A percentile compares a stretch with the other conserved stretches of the same genome.
Conservation (phyloP, 2,113 vertebrate species). For the Gymnobelideus leadbeateri region DNA sequence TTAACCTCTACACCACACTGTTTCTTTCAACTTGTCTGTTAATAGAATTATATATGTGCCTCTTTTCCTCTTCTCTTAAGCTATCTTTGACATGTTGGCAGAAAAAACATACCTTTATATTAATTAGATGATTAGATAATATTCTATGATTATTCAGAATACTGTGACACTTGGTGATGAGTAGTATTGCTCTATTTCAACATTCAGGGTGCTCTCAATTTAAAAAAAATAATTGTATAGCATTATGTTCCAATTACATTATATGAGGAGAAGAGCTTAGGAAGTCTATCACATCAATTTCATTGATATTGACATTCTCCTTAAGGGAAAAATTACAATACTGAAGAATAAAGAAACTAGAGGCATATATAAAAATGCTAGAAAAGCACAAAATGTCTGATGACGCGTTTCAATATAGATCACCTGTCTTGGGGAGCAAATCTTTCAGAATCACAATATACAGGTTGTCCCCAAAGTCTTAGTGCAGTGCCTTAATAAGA, state of each 20-base stretch:
- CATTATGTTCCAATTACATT: not conserved
- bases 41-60: slow-evolving; percentile 26
- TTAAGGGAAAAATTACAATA: not conserved
- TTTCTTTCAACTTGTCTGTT: slow-evolving; percentile 22
- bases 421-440: not conserved
- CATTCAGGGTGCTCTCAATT: not conserved
- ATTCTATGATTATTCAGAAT: slow-evolving; percentile 30
- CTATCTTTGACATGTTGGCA: slow-evolving; percentile 17
- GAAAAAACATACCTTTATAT: slow-evolving; percentile 38
- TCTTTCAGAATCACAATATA: not conserved
- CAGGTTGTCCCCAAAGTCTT: not conserved
- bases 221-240: slow-evolving; percentile 2
- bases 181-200: slow-evolving; percentile 23
- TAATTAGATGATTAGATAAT: slow-evolving; percentile 41
- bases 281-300: not conserved
- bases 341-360: not conserved
- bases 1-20: slow-evolving; percentile 28
- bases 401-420: not conserved
- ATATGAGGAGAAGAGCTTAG: not conserved
- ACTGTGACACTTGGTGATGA: slow-evolving; percentile 27
- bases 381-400: not conserved
- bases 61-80: slow-evolving; percentile 30
- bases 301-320: not conserved
- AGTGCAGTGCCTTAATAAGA: not conserved
- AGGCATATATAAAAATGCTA: not conserved